Base-by-base conservation (phyloP, 1,140 invertebrate genomes). In the Drosophila lini region DNA sequence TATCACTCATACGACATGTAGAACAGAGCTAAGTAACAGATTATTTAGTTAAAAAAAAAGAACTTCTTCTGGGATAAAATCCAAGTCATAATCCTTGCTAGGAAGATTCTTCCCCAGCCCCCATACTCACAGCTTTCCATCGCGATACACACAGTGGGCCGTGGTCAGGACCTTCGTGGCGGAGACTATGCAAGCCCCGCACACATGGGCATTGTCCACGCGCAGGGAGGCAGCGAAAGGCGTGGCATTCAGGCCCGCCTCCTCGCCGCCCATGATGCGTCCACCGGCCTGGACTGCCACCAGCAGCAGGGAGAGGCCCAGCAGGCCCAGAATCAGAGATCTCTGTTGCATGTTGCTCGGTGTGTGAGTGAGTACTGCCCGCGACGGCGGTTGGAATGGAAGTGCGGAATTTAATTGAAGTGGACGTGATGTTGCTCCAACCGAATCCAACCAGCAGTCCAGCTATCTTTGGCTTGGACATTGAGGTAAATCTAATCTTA, bases 211-310 rank as follows among this genome's bases (percentile, higher is more conserved):
- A 16, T 78, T 83, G 50, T 91, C 90, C 44, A 92, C 60, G 1
- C 90, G 84, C 48, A 92, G 34, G 0, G 91, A 92, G 22, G 62
- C 71, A 5, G 77, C 77, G 25, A 78, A 83, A 11, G 90, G 81
- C 6, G 77, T 82, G 57, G 48, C 77, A 22, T 52, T 74, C 34
- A 61, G 38, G 2, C 9, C n/a, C 3, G 81, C 79, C 45, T 90
- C 84, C 15, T 70, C 74, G 9, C 91, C 91, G 56, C 91, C 91
- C 70, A 80, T 19, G 31, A 92, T 92, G 8, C 90, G 83, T 0
- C 48, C 52, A 11, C 36, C 9, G 13, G 25, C 47, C 22, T 67
- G 38, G 40, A 19, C 45, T 3, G 22, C 36, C 3, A 16, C 6
- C 15, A 34, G 59, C 28, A 62, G 11, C 7, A 42, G 36, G 13